Evolutionary conservation across 2,888 invertebrate genomes (phyloP).

Genomic region (Mesoligia furuncula): DNA sequence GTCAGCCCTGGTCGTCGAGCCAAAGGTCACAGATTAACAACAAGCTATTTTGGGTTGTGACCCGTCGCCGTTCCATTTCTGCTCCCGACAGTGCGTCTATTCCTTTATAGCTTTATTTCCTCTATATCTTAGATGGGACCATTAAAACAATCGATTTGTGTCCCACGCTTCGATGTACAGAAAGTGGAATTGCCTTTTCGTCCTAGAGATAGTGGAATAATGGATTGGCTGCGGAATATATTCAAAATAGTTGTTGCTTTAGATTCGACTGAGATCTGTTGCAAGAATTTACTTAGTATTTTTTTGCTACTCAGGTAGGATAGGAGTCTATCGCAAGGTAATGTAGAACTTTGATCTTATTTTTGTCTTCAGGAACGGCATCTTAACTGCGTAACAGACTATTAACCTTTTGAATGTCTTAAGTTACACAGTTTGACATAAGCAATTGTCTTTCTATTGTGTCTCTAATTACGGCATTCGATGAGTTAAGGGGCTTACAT

Average conservation of each 20-base stretch:
- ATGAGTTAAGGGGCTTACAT: too few species aligned
- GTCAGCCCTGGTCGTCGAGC: constrained; percentile 76
- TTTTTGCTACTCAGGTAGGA: not conserved
- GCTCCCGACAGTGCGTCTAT: constrained; percentile 75
- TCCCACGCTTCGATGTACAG: constrained; percentile 40
- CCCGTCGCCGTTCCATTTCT: constrained; percentile 81
- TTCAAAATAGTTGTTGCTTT: constrained; percentile 9
- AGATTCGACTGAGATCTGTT: not conserved
- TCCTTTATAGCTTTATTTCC: constrained; percentile 70
- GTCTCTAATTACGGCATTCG: too few species aligned
- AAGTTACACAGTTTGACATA: too few species aligned
- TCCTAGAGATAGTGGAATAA: constrained; percentile 42
- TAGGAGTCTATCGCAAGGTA: not conserved
- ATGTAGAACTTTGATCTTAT: not conserved
- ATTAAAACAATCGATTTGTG: constrained; percentile 61
- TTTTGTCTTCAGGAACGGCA: not conserved
- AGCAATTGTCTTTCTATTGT: too few species aligned
- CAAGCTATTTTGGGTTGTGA: constrained; percentile 84
- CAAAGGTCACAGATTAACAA: constrained; percentile 88
- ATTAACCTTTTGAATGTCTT: too few species aligned
- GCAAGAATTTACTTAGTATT: not conserved
- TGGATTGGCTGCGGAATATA: constrained; percentile 18
- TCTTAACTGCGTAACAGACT: not conserved
- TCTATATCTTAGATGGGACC: constrained; percentile 58
- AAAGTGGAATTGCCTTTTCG: constrained; percentile 55